phyloP scores from a whole-genome alignment of 2,888 invertebrate genomes.

The Callyntrura guangdongensis region DNA sequence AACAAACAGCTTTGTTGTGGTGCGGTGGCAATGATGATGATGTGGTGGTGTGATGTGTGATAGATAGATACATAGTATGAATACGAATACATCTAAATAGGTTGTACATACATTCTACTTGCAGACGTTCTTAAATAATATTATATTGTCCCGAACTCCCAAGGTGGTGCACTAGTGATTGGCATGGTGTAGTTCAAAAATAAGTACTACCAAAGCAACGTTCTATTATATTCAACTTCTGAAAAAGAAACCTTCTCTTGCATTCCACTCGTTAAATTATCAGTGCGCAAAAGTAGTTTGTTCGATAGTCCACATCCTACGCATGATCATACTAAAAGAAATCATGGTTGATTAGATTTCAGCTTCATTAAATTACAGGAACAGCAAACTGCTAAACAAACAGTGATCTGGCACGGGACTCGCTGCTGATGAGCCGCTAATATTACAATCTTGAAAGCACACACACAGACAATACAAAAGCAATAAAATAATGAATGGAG shows the following conservation, averaged over 20 bases:
- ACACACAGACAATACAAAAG: constrained; percentile 13
- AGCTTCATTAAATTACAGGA: constrained; percentile 24
- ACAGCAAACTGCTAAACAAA: constrained; percentile 5
- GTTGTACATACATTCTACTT: no score
- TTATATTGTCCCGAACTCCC: background rate
- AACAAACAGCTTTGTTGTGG: constrained; percentile 41
- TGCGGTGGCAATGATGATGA: constrained; percentile 12
- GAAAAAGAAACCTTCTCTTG: background rate
- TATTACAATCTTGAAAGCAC: background rate
- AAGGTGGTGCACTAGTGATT: constrained; percentile 13
- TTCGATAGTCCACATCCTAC: constrained; percentile 1
- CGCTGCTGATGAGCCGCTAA: background rate
- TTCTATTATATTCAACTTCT: background rate
- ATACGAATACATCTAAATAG: no score
- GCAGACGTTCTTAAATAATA: no score
- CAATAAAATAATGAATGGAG: constrained; percentile 12
- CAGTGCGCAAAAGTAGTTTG: background rate
- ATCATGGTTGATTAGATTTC: constrained; percentile 37
- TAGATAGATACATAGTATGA: no score
- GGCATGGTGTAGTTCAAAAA: background rate
- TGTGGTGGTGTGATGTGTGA: background rate
- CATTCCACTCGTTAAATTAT: background rate
- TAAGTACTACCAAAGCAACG: background rate
- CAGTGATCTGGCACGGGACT: background rate
- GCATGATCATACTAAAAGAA: background rate